Evolutionary conservation across 1,140 invertebrate species (phyloP).

Genomic region (Oedothorax gibbosus): DNA sequence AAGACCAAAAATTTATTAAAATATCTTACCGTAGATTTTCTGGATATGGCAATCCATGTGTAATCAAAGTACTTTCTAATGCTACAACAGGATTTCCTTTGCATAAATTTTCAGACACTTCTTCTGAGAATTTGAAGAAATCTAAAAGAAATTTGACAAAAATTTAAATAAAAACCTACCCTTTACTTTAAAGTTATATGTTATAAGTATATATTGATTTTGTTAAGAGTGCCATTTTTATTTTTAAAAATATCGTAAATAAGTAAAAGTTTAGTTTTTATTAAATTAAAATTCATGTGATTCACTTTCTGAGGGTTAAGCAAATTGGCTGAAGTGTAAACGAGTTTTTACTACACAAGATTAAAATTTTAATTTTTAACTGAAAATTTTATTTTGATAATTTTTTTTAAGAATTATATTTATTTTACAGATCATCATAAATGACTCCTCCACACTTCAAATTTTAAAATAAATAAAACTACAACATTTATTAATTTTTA

Average conservation of each 20-base stretch:
- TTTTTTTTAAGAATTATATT: too few relatives aligned
- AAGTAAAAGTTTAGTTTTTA: not conserved
- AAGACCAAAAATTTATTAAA: slow-evolving; percentile 7
- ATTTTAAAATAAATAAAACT: too few relatives aligned
- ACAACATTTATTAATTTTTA: too few relatives aligned
- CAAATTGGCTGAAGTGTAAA: too few relatives aligned
- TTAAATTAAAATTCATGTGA: not conserved
- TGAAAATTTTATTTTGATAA: too few relatives aligned
- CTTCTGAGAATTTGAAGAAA: slow-evolving; percentile 45
- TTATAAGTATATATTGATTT: not conserved
- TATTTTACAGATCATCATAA: too few relatives aligned
- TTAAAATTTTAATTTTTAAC: too few relatives aligned
- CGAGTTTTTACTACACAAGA: too few relatives aligned
- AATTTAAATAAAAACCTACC: not conserved
- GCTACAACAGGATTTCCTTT: slow-evolving; percentile 83
- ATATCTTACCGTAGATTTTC: slow-evolving; percentile 80
- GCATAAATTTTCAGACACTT: slow-evolving; percentile 73
- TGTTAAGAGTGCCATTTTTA: not conserved
- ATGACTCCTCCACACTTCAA: too few relatives aligned
- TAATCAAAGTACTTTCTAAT: slow-evolving; percentile 97
- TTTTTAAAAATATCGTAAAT: not conserved
- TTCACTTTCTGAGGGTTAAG: too few relatives aligned
- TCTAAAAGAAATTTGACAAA: not conserved
- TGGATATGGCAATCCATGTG: slow-evolving; percentile 97
- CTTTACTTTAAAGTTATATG: not conserved